These are phyloP conservation scores for Coreius guichenoti DNA, from an alignment of 2,797 vertebrate genomes.

Conservation along the genomic window DNA sequence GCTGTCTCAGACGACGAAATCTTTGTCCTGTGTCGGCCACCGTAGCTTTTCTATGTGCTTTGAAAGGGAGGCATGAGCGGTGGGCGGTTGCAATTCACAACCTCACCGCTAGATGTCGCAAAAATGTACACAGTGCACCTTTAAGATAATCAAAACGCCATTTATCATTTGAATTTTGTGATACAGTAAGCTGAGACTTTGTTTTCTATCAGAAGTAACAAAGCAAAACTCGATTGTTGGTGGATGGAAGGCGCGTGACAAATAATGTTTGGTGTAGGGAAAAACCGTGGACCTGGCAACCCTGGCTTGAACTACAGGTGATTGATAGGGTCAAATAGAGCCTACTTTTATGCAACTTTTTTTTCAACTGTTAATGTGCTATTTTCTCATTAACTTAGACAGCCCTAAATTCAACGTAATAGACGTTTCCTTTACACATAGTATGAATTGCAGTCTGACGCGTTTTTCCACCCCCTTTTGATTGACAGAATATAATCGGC, in stretches of 20 bases:
- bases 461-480: not conserved
- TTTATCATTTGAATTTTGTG: not conserved
- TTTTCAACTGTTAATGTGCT: not conserved
- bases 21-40: no score
- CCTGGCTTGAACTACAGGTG: not conserved
- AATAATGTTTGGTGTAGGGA: not conserved
- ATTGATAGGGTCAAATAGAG: not conserved
- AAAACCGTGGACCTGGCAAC: not conserved
- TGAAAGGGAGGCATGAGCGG: no score
- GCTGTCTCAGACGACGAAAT: no score
- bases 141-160: no score
- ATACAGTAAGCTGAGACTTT: not conserved
- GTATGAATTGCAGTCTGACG: not conserved
- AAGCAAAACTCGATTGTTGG: not conserved
- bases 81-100: no score
- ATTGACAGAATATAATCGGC: not conserved
- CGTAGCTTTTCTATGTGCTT: no score
- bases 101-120: no score
- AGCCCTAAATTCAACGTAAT: not conserved
- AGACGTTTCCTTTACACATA: not conserved
- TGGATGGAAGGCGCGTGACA: not conserved
- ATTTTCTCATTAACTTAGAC: not conserved
- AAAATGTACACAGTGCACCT: no score
- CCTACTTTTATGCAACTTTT: not conserved
- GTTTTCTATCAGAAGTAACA: not conserved